phyloP scores from a whole-genome alignment of 2,888 invertebrate genomes.

The Aphidius colemani region DNA sequence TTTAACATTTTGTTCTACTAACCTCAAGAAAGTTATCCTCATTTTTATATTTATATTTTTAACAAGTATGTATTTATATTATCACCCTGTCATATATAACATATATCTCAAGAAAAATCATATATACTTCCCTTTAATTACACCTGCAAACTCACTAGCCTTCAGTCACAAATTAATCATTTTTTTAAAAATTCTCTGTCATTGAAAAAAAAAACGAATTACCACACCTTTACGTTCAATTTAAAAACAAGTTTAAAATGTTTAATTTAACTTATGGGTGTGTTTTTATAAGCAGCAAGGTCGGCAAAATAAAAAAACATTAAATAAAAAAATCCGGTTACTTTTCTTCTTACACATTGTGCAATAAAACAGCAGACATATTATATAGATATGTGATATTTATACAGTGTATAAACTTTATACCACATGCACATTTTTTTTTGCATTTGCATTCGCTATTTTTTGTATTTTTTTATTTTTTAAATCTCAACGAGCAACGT shows the following conservation, averaged over 20 bases:
- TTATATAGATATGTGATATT: neutral
- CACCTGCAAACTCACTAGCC: neutral
- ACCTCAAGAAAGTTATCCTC: constrained; percentile 25
- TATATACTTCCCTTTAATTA: neutral
- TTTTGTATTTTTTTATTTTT: no score
- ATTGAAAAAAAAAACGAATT: no score
- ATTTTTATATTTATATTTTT: constrained; percentile 2
- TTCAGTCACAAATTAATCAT: neutral
- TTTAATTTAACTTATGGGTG: neutral
- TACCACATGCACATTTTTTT: no score
- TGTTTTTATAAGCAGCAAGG: constrained; percentile 41
- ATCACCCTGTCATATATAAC: no score
- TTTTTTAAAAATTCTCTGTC: neutral
- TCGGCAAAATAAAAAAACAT: constrained; percentile 39
- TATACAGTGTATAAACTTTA: no score
- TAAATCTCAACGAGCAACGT: no score
- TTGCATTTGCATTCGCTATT: no score
- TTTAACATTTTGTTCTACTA: constrained; percentile 30
- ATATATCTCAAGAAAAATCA: neutral
- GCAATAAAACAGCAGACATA: constrained; percentile 28
- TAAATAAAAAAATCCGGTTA: constrained; percentile 47
- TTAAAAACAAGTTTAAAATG: constrained; percentile 1
- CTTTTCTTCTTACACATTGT: constrained; percentile 36
- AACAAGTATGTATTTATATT: neutral
- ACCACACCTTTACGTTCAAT: constrained; percentile 3